Percentiles rank a stretch among this genome's conserved stretches.
These are phyloP conservation scores for Phymorhynchus buccinoides DNA, from an alignment of 1,140 invertebrate genomes.

Conservation along the genomic window DNA sequence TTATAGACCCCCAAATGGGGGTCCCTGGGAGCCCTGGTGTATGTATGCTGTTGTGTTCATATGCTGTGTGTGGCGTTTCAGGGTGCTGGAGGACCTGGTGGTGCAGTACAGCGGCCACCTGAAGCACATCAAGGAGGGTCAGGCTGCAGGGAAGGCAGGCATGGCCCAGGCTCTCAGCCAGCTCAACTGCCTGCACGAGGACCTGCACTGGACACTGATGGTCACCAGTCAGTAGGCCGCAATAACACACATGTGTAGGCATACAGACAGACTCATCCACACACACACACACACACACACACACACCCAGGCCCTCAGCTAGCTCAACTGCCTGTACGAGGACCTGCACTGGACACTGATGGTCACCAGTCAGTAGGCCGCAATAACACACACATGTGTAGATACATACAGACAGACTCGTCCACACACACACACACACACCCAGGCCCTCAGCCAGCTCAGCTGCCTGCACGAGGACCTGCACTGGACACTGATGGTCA, in stretches of 20 bases:
- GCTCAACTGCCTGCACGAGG: slow-evolving; percentile 77
- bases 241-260: no score
- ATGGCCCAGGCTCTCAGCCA: neutral
- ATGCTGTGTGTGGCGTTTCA: slow-evolving; percentile 61
- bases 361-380: slow-evolving; percentile 75
- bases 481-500: slow-evolving; percentile 89
- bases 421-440: no score
- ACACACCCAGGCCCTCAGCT: neutral
- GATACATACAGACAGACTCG: no score
- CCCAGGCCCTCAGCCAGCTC: neutral
- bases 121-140: slow-evolving; percentile 75
- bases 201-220: slow-evolving; percentile 90
- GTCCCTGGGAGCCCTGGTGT: no score
- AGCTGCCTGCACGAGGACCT: slow-evolving; percentile 81
- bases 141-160: slow-evolving; percentile 24
- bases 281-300: no score
- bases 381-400: no score
- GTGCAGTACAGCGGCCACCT: slow-evolving; percentile 79
- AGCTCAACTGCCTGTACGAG: slow-evolving; percentile 75
- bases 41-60: no score
- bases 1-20: no score
- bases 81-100: slow-evolving; percentile 80
- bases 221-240: slow-evolving; percentile 75
- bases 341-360: slow-evolving; percentile 92
- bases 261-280: no score